Evolutionary conservation across 1,140 invertebrate genomes (phyloP).

Genomic region (Steinernema khuongi): DNA sequence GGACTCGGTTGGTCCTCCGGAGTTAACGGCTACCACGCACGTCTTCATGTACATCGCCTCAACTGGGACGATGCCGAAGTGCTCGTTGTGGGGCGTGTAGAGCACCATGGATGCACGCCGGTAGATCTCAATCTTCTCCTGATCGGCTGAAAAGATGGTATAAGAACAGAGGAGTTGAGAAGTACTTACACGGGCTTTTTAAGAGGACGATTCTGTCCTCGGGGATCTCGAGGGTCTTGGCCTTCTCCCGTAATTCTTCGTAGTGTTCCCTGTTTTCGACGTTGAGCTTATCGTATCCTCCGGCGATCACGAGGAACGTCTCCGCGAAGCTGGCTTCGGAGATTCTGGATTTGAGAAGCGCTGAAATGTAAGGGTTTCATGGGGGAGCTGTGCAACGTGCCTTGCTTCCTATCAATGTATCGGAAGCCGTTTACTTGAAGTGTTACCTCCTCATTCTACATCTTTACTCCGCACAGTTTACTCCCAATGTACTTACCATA

Average conservation of each 20-base stretch:
- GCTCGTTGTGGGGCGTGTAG: constrained; percentile 93
- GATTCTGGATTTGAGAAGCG: constrained; percentile 37
- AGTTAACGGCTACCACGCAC: constrained; percentile 88
- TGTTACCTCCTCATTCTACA: too few species aligned
- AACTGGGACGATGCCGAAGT: constrained; percentile 98
- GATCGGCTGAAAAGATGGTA: constrained; percentile 73
- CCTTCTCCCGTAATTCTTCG: constrained; percentile 70
- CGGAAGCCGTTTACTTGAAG: too few species aligned
- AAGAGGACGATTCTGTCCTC: constrained; percentile 38
- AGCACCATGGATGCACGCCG: constrained; percentile 69
- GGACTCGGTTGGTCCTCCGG: constrained; percentile 90
- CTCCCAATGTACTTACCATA: constrained; percentile 70
- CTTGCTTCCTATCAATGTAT: too few species aligned
- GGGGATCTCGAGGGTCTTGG: constrained; percentile 55
- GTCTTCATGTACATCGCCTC: constrained; percentile 91
- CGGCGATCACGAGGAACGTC: constrained; percentile 83
- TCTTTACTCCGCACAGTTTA: too few species aligned
- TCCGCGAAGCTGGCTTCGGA: constrained; percentile 57
- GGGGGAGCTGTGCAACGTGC: too few species aligned
- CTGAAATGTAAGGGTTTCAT: constrained; percentile 34
- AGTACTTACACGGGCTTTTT: constrained; percentile 46
- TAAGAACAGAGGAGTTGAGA: neutral
- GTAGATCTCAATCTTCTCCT: constrained; percentile 73
- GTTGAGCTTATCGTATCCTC: constrained; percentile 86
- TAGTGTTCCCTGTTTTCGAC: constrained; percentile 83